Evolutionary conservation across 2,797 vertebrate species (phyloP).

Genomic region (Enteromius thamalakanensis): DNA sequence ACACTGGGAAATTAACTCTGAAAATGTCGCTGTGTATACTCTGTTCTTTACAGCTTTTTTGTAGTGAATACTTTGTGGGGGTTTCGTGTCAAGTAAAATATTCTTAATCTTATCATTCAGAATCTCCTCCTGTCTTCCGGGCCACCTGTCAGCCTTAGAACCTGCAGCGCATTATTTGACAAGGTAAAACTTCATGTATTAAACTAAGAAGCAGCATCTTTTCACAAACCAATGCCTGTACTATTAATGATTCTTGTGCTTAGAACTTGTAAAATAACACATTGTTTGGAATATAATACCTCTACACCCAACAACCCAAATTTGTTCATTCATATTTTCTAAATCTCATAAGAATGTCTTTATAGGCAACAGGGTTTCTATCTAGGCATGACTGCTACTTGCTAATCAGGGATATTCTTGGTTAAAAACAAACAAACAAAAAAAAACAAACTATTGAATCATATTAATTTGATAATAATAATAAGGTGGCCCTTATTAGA

Average conservation of each 20-base stretch:
- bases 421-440: no score
- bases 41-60: constrained; percentile 23
- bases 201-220: constrained; percentile 7
- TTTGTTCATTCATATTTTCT: neutral
- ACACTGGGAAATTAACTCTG: no score
- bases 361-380: neutral
- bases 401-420: no score
- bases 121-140: constrained; percentile 85
- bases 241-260: neutral
- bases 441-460: no score
- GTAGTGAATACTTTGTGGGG: constrained; percentile 45
- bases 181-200: constrained; percentile 74
- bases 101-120: constrained; percentile 79
- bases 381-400: no score
- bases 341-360: neutral
- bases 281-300: neutral
- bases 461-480: no score
- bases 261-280: neutral
- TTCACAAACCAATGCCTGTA: constrained; percentile 44
- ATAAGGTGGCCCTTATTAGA: no score
- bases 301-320: neutral
- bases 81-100: constrained; percentile 73
- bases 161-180: constrained; percentile 86
- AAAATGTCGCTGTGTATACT: no score
- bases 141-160: constrained; percentile 85